Percentiles rank a stretch among this genome's conserved stretches.
Conservation (phyloP, 2,888 invertebrate species). For the Drosophila niveifrons region DNA sequence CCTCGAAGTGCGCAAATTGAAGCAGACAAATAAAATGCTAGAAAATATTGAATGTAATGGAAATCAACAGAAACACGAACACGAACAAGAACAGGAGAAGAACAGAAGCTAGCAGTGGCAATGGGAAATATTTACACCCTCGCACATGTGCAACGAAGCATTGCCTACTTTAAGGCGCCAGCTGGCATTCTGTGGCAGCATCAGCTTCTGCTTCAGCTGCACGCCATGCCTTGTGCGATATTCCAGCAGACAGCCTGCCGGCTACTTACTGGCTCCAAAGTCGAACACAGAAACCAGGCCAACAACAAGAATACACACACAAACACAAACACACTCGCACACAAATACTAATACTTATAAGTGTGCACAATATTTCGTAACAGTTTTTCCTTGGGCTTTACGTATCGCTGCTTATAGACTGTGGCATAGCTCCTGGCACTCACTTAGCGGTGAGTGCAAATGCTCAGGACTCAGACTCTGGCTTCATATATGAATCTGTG, state of each 20-base stretch:
- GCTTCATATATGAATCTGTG: constrained; percentile 18
- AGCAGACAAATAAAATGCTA: constrained; percentile 67
- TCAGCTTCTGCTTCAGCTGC: constrained; percentile 13
- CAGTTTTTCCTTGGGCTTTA: constrained; percentile 56
- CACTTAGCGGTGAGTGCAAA: constrained; percentile 73
- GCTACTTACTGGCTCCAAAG: constrained; percentile 68
- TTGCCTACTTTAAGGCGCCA: constrained; percentile 49
- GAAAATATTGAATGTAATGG: constrained; percentile 65
- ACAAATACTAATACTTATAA: constrained; percentile 19
- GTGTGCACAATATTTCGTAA: constrained; percentile 59
- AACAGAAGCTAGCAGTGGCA: neutral
- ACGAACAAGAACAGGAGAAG: neutral
- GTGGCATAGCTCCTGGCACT: constrained; percentile 72
- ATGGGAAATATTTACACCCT: constrained; percentile 30
- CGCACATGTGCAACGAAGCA: constrained; percentile 55
- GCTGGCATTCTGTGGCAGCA: constrained; percentile 37
- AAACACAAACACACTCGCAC: constrained; percentile 2
- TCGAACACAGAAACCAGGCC: constrained; percentile 55
- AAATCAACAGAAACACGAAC: constrained; percentile 39
- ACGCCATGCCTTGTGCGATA: constrained; percentile 37
- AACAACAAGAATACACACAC: constrained; percentile 43
- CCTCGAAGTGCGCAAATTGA: constrained; percentile 39
- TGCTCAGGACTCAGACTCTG: constrained; percentile 31
- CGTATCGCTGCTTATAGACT: constrained; percentile 75
- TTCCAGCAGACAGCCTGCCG: constrained; percentile 66